A percentile compares a stretch with the other conserved stretches of the same genome.
Conservation (phyloP, 2,888 invertebrate species). For the Nymphalis c-album region DNA sequence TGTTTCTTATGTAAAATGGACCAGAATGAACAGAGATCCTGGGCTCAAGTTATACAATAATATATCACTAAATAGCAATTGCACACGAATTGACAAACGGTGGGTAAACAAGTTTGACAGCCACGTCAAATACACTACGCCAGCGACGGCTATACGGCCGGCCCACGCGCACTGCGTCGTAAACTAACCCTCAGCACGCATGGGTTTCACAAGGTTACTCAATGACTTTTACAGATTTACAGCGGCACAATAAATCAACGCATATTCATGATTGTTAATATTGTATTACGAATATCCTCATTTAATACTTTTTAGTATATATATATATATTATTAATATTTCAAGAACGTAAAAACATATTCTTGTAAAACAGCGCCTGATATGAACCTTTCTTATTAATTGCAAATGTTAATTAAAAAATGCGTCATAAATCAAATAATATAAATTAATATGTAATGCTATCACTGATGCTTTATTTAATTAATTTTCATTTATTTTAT, state of each 20-base stretch:
- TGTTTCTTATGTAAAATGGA: not conserved
- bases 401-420: not conserved
- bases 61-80: slow-evolving; percentile 12
- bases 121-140: slow-evolving; percentile 51
- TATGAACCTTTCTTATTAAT: not conserved
- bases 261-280: not conserved
- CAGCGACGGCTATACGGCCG: slow-evolving; percentile 32
- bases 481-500: slow-evolving; percentile 52
- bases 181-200: slow-evolving; percentile 39
- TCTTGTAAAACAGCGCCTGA: no score
- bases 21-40: not conserved
- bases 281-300: not conserved
- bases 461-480: slow-evolving; percentile 4
- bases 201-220: slow-evolving; percentile 26
- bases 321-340: no score
- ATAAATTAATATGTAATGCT: no score
- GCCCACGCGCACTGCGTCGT: slow-evolving; percentile 55
- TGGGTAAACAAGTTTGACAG: slow-evolving; percentile 73
- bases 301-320: not conserved
- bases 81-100: slow-evolving; percentile 28
- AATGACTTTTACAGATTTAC: slow-evolving; percentile 14
- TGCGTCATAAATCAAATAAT: not conserved
- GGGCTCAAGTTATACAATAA: not conserved
- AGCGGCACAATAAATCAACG: slow-evolving; percentile 7
- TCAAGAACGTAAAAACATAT: no score